Evolutionary conservation across 2,113 vertebrate species (phyloP).

Genomic region (Hiodon alosoides): DNA sequence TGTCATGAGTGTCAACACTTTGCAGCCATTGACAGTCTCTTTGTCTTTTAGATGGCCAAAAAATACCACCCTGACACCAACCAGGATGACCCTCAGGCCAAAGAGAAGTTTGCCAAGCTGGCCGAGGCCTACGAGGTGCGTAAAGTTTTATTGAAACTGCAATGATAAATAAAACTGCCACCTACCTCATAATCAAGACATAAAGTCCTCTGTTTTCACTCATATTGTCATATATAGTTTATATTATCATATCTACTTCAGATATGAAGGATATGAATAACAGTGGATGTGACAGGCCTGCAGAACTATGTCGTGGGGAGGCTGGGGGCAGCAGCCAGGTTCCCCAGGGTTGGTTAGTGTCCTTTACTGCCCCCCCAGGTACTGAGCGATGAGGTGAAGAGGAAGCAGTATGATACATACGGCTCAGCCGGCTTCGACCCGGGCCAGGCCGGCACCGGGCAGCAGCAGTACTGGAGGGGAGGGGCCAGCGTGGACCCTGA

Average conservation of each 20-base stretch:
- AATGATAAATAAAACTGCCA: neutral
- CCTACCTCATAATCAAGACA: too few species aligned
- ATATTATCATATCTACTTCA: too few species aligned
- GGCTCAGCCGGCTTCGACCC: conserved; percentile 75
- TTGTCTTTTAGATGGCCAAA: conserved; percentile 80
- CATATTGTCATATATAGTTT: too few species aligned
- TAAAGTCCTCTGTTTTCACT: too few species aligned
- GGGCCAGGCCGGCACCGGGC: conserved; percentile 56
- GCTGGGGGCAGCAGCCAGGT: neutral
- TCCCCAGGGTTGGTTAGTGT: neutral
- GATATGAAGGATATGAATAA: too few species aligned
- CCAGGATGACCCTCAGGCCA: conserved; percentile 92
- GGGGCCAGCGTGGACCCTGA: conserved; percentile 79
- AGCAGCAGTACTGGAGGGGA: conserved; percentile 79
- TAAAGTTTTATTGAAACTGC: too few species aligned
- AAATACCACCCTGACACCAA: conserved; percentile 97
- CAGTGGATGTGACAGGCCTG: too few species aligned
- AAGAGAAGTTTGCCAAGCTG: conserved; percentile 93
- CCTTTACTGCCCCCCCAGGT: conserved; percentile 57
- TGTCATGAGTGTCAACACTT: too few species aligned
- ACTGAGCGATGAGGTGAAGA: conserved; percentile 83
- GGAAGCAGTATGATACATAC: conserved; percentile 88
- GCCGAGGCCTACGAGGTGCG: conserved; percentile 94
- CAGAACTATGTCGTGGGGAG: neutral
- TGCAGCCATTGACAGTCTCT: neutral